phyloP scores from a whole-genome alignment of 2,797 vertebrate species.

The Anomalospiza imberbis region DNA sequence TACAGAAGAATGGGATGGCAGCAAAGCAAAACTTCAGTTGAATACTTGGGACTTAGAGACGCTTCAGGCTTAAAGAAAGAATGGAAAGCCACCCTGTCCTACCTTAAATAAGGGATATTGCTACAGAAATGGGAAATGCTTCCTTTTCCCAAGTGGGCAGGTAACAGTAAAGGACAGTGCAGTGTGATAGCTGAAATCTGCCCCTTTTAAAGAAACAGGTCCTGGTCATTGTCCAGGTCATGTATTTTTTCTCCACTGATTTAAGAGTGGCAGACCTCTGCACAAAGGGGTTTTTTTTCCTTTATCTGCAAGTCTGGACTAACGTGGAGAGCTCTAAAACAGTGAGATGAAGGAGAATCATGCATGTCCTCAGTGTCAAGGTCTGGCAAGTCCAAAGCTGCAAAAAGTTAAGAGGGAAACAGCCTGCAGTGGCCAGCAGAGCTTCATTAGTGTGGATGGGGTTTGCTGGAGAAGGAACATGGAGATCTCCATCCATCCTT shows the following conservation, averaged over 20 bases:
- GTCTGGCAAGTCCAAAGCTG: neutral
- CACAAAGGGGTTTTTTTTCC: neutral
- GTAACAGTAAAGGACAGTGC: neutral
- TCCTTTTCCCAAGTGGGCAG: neutral
- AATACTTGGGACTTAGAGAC: neutral
- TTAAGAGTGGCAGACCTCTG: neutral
- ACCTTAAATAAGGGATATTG: neutral
- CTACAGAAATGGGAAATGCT: neutral
- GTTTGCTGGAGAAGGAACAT: neutral
- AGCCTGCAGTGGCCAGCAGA: neutral
- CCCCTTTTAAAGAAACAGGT: neutral
- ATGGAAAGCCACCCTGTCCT: neutral
- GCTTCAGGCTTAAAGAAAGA: neutral
- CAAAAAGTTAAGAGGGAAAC: neutral
- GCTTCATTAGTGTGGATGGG: neutral
- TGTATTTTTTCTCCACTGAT: neutral
- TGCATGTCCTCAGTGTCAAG: rapidly evolving
- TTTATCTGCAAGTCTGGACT: neutral
- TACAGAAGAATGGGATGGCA: neutral
- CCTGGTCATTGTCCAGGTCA: neutral
- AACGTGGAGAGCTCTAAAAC: neutral
- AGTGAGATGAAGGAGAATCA: neutral
- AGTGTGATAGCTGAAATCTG: neutral
- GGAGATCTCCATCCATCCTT: neutral
- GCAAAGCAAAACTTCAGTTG: neutral